Evolutionary conservation across 2,113 vertebrate species (phyloP).

Genomic region (Anser brachyrhynchus): DNA sequence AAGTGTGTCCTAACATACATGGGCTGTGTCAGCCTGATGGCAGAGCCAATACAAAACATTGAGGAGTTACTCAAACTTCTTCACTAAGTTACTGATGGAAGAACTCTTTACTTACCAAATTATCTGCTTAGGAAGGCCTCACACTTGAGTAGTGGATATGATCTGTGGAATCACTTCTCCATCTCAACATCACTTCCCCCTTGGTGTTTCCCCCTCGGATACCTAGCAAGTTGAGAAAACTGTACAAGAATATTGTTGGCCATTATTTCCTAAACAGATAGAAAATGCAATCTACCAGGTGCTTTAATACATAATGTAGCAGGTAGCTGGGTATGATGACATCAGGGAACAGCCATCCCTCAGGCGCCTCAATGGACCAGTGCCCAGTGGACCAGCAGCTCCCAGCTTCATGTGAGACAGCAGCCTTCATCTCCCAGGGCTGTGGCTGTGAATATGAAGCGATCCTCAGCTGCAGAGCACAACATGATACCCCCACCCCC

Average conservation of each 20-base stretch:
- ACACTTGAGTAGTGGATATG: rapidly evolving
- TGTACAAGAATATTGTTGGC: not conserved
- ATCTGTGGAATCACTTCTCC: not conserved
- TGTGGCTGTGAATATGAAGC: not conserved
- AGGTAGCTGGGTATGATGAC: rapidly evolving
- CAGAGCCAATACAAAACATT: not conserved
- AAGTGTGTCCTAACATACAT: not conserved
- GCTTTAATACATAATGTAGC: not conserved
- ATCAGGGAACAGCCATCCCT: not conserved
- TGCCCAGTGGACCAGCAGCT: not conserved
- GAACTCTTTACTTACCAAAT: not conserved
- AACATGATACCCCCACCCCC: rapidly evolving
- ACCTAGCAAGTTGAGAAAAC: not conserved
- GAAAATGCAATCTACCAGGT: not conserved
- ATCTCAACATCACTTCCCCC: not conserved
- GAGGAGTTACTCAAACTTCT: not conserved
- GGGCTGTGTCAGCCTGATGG: not conserved
- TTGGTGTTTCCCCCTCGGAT: not conserved
- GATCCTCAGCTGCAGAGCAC: not conserved
- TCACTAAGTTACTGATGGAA: not conserved
- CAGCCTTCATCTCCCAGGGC: not conserved
- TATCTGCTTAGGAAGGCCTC: not conserved
- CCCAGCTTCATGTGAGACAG: not conserved
- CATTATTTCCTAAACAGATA: not conserved
- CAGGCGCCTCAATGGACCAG: not conserved